Percentiles rank a stretch among this genome's conserved stretches.
Evolutionary conservation across 2,888 invertebrate species (phyloP).

Genomic region (Lymantria monacha): DNA sequence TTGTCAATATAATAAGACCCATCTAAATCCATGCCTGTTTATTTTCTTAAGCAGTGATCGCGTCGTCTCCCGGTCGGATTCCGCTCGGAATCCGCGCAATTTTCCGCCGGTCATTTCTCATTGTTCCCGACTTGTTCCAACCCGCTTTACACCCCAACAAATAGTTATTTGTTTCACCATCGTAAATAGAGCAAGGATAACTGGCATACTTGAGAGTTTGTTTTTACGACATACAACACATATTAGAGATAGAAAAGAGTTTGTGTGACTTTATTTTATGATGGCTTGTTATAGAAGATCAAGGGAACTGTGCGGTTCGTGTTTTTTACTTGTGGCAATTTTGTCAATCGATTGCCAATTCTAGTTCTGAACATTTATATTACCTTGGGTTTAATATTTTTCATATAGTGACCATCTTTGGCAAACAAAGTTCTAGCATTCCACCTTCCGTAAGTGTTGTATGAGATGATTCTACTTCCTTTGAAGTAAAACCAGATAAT

Average conservation of each 20-base stretch:
- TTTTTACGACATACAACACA: conserved; percentile 48
- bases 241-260: conserved; percentile 33
- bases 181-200: conserved; percentile 56
- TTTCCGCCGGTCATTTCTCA: conserved; percentile 81
- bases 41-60: conserved; percentile 50
- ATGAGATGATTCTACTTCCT: no score
- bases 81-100: conserved; percentile 72
- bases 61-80: conserved; percentile 55
- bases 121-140: conserved; percentile 60
- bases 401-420: no score
- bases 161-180: conserved; percentile 57
- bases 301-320: background rate
- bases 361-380: background rate
- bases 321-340: background rate
- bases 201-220: conserved; percentile 41
- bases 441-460: no score
- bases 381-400: background rate
- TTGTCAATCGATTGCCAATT: background rate
- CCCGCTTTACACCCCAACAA: conserved; percentile 36
- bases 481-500: no score
- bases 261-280: conserved; percentile 28
- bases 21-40: conserved; percentile 45
- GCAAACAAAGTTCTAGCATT: no score
- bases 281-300: conserved; percentile 37
- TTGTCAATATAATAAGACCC: no score